Evolutionary conservation across 2,888 invertebrate genomes (phyloP), one percentile per base, ranked within the genome.

Genomic region (Xanthia togata): DNA sequence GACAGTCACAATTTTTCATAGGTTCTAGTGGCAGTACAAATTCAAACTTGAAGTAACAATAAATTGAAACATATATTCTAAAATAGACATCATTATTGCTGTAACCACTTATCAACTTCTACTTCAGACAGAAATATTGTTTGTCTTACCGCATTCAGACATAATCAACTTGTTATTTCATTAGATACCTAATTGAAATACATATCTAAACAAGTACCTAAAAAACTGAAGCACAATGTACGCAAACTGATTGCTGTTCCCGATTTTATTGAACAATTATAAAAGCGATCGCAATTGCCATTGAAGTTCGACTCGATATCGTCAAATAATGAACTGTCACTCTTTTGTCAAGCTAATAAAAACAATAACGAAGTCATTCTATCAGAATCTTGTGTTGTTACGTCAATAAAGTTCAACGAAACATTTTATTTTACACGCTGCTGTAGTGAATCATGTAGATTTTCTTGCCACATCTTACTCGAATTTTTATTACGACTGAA

Each of bases 301-400:
- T 78, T 80, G 74, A 76, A 82, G 73, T 73, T 79, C 75, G 85
- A 76, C 70, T 75, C 63, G 53, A 63, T 74, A 81, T 76, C 70
- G 73, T 73, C 75, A 47, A 81, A 81, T 85, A 85, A 85, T 85
- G 81, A 85, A 71, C 78, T 85, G 85, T 85, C 83, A 85, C 73
- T 85, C 64, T 70, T 77, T 71, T 71, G 73, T 79, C 78, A 73
- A 85, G 81, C 83, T 85, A 85, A 81, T 85, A 85, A 77, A 81
- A 70, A 78, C 78, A 85, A 81, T 83, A 85, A 76, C 85, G 72
- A 69, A 81, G 68, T 71, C 67, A 70, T 83, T 78, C 55, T 77
- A 78, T 85, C 72, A 72, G 63, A 70, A 68, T 73, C 67, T 75
- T 57, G 55, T 70, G 60, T 70, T 83, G 63, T 81, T 73, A 69